A percentile compares a stretch with the other conserved stretches of the same genome.
Evolutionary conservation across 2,113 vertebrate species (phyloP).

Genomic region (Oreotrochilus melanogaster): DNA sequence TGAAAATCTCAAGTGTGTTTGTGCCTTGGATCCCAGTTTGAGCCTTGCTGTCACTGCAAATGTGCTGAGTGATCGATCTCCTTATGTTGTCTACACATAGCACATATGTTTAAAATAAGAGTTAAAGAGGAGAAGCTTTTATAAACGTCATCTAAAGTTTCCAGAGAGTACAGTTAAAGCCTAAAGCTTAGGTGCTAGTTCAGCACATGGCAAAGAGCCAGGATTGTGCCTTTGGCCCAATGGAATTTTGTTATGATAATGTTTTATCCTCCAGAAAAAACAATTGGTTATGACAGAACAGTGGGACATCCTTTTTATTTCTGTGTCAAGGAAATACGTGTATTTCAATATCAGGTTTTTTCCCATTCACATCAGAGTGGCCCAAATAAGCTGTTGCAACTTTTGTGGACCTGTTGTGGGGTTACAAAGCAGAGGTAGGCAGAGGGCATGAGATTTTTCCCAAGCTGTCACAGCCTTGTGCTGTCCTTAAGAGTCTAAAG

Average conservation of each 20-base stretch:
- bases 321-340: not conserved
- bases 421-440: not conserved
- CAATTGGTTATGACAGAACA: not conserved
- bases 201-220: not conserved
- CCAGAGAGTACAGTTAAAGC: not conserved
- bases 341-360: not conserved
- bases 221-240: not conserved
- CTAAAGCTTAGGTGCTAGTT: not conserved
- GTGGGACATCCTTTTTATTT: not conserved
- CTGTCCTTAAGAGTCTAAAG: not conserved
- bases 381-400: not conserved
- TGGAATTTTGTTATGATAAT: not conserved
- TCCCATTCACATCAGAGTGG: not conserved
- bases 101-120: slow-evolving; percentile 43
- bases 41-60: not conserved
- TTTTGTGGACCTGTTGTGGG: not conserved
- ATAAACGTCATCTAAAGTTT: not conserved
- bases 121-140: slow-evolving; percentile 3
- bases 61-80: slow-evolving; percentile 29
- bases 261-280: not conserved
- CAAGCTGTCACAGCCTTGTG: accelerated
- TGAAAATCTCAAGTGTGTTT: not conserved
- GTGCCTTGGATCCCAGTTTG: not conserved
- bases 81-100: not conserved
- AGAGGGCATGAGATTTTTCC: not conserved